Percentiles rank a stretch among this genome's conserved stretches.
Conservation (phyloP, 2,113 vertebrate species). For the Rhipidura dahli region DNA sequence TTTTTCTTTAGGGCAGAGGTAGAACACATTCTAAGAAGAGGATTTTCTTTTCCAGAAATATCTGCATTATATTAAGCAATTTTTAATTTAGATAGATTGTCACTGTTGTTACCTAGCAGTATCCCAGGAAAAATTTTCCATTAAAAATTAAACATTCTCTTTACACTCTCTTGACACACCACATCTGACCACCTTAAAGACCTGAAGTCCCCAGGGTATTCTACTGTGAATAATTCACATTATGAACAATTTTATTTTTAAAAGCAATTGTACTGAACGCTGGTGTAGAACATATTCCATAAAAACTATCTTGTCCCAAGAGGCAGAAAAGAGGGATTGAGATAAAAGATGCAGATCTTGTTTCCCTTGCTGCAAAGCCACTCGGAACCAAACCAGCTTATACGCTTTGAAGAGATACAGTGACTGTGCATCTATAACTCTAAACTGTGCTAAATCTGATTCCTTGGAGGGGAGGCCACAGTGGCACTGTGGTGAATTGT, state of each 20-base stretch:
- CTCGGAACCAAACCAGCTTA: background rate
- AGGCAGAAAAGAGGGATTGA: background rate
- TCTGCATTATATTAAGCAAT: background rate
- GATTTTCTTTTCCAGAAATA: background rate
- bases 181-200: background rate
- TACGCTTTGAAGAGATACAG: background rate
- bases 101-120: background rate
- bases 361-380: background rate
- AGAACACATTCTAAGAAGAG: background rate
- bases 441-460: slow-evolving; percentile 41
- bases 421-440: slow-evolving; percentile 31
- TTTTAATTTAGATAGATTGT: background rate
- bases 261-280: slow-evolving; percentile 5
- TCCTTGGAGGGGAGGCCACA: background rate
- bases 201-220: background rate
- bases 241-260: slow-evolving; percentile 1
- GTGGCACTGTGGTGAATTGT: slow-evolving; percentile 13
- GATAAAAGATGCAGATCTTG: background rate
- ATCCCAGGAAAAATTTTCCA: background rate
- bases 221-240: slow-evolving; percentile 48
- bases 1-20: background rate
- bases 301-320: slow-evolving; percentile 2
- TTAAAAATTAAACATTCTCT: background rate
- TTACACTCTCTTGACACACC: background rate
- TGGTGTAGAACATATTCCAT: background rate